Percentiles rank a stretch among this genome's conserved stretches.
Conservation (phyloP, 2,113 vertebrate species). For the Mugil cephalus region DNA sequence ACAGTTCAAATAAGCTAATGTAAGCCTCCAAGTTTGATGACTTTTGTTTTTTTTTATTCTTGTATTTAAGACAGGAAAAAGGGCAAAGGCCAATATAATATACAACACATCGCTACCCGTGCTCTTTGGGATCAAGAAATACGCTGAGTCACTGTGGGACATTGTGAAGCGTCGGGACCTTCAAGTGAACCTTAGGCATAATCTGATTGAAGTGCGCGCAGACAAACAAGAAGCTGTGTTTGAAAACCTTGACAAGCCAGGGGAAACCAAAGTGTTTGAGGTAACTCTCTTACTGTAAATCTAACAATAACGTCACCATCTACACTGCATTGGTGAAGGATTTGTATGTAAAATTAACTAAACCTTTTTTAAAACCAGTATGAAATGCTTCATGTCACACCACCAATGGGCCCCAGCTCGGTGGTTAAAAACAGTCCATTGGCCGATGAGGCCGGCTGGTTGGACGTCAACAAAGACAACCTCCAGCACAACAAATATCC, state of each 20-base stretch:
- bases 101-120: slow-evolving; percentile 94
- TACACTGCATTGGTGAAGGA: no score
- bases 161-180: slow-evolving; percentile 88
- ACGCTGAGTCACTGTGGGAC: slow-evolving; percentile 90
- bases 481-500: slow-evolving; percentile 93
- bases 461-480: slow-evolving; percentile 91
- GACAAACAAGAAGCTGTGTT: slow-evolving; percentile 96
- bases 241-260: slow-evolving; percentile 92
- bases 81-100: slow-evolving; percentile 90
- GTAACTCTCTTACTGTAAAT: slow-evolving; percentile 75
- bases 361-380: slow-evolving; percentile 82
- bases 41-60: slow-evolving; percentile 21
- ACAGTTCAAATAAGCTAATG: not conserved
- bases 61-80: slow-evolving; percentile 87
- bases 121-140: slow-evolving; percentile 95
- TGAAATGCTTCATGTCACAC: slow-evolving; percentile 98
- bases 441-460: slow-evolving; percentile 89
- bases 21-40: not conserved
- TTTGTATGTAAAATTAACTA: no score
- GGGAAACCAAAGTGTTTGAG: slow-evolving; percentile 88
- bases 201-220: slow-evolving; percentile 92
- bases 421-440: slow-evolving; percentile 88
- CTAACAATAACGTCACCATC: not conserved
- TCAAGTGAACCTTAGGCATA: slow-evolving; percentile 89
- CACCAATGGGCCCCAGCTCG: slow-evolving; percentile 92